Evolutionary conservation across 2,797 vertebrate species (phyloP), one percentile per base, ranked within the genome.

Genomic region (Danionella dracula): DNA sequence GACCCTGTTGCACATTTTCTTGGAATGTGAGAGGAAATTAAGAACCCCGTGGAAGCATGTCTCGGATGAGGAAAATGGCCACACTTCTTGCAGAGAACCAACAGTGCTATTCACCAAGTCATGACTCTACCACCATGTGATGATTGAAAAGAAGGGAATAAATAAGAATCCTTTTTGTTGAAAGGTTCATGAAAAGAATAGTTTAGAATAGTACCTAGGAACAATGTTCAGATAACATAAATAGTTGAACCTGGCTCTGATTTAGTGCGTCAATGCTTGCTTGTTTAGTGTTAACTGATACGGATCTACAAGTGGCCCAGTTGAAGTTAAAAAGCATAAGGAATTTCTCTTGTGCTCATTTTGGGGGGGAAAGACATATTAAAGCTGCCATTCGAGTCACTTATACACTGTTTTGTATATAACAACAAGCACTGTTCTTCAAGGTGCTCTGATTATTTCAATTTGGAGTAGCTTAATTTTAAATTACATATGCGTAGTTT

Each of bases 291-390:
- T 42, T 19, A 32, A 19, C 42, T 54, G 60, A 76, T 78, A 69
- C 10, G 15, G 29, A 72, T 71, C 62, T 71, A 44, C 27, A 44
- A 19, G 15, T 34, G 40, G 62, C 27, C 69, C 68, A 61, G 20
- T 40, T 37, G 19, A 32, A 57, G 66, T 66, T 74, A 60, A 72
- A 76, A 68, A 55, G 63, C 42, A 40, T 58, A 50, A 59, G 51
- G 16, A 41, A 56, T 73, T 75, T 31, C 12, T 51, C 54, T 66
- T 59, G 58, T 51, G 66, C 65, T 66, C 64, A 37, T 16, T 59
- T 56, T n/a, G n/a, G n/a, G 23, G 6, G 41, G 27, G 37, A 78
- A 76, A 63, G 41, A 51, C 11, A 7, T 16, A 38, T 66, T 48
- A 29, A 37, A 29, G 31, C 38, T 10, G 31, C 11, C 5, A 12